A percentile compares a stretch with the other conserved stretches of the same genome.
Evolutionary conservation across 2,797 vertebrate genomes (phyloP).

Genomic region (Eulemur mongoz): DNA sequence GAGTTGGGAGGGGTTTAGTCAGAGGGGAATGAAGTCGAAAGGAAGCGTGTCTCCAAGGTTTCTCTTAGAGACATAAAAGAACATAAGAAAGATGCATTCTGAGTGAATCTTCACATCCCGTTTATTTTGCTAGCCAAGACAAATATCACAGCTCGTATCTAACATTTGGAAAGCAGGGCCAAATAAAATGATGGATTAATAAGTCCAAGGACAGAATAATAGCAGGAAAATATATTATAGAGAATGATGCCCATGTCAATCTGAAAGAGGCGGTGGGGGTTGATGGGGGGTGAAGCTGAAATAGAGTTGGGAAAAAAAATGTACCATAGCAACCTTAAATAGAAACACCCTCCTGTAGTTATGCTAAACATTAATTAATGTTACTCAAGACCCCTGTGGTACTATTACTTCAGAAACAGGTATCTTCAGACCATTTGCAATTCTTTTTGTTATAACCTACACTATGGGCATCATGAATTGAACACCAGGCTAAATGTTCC

Average conservation of each 20-base stretch:
- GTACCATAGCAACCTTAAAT: slow-evolving; percentile 43
- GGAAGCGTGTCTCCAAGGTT: slow-evolving; percentile 43
- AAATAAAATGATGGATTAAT: slow-evolving; percentile 78
- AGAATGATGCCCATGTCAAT: slow-evolving; percentile 37
- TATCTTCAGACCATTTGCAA: slow-evolving; percentile 40
- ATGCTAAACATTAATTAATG: slow-evolving; percentile 66
- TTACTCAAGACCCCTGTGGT: slow-evolving; percentile 44
- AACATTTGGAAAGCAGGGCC: slow-evolving; percentile 73
- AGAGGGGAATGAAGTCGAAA: slow-evolving; percentile 20
- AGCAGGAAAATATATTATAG: slow-evolving; percentile 67
- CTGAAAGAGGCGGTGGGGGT: not conserved
- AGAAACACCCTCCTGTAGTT: slow-evolving; percentile 37
- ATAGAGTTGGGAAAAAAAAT: not conserved
- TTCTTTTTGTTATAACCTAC: slow-evolving; percentile 60
- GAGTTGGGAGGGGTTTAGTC: not conserved
- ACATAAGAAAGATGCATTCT: slow-evolving; percentile 51
- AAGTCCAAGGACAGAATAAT: slow-evolving; percentile 70
- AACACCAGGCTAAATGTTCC: slow-evolving; percentile 56
- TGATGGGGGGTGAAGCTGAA: slow-evolving; percentile 41
- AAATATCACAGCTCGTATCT: slow-evolving; percentile 75
- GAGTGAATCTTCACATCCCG: slow-evolving; percentile 64
- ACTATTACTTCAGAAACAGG: slow-evolving; percentile 19
- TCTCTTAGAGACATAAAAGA: slow-evolving; percentile 63
- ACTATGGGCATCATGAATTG: slow-evolving; percentile 21
- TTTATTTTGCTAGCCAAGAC: slow-evolving; percentile 75